Percentiles rank a stretch among this genome's conserved stretches.
Conservation (phyloP, 2,113 vertebrate genomes). For the Sylvicapra grimmia region DNA sequence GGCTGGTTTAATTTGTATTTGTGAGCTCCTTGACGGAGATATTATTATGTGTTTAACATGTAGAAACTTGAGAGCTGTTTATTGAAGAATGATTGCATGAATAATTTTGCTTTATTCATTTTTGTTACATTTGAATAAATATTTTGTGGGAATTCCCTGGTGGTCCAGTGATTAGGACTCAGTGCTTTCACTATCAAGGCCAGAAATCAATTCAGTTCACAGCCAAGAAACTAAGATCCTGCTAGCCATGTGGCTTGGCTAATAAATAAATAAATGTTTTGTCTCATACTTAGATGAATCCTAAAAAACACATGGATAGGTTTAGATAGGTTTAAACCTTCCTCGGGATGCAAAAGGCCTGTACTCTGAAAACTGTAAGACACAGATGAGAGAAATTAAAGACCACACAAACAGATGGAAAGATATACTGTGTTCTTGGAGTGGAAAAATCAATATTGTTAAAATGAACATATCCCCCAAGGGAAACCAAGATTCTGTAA, state of each 20-base stretch:
- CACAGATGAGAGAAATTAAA: background rate
- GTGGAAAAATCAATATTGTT: background rate
- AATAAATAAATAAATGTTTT: background rate
- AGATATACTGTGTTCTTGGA: background rate
- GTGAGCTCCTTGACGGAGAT: background rate
- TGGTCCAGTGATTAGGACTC: background rate
- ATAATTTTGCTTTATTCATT: background rate
- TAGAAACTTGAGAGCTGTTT: background rate
- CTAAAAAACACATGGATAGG: background rate
- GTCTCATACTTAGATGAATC: background rate
- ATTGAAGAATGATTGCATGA: background rate
- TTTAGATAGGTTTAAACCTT: background rate
- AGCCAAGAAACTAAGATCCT: background rate
- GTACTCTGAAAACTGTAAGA: background rate
- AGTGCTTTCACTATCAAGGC: background rate
- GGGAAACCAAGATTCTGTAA: background rate
- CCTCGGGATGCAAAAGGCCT: background rate
- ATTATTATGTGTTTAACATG: background rate
- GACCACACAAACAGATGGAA: background rate
- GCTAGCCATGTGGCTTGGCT: background rate
- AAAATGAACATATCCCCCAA: background rate
- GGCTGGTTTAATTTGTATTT: background rate
- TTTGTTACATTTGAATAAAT: slow-evolving; percentile 16
- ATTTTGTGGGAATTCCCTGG: background rate
- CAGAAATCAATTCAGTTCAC: background rate